Evolutionary conservation across 1,140 invertebrate species (phyloP), one percentile per base, ranked within the genome.

Genomic region (Acyrthosiphon pisum): DNA sequence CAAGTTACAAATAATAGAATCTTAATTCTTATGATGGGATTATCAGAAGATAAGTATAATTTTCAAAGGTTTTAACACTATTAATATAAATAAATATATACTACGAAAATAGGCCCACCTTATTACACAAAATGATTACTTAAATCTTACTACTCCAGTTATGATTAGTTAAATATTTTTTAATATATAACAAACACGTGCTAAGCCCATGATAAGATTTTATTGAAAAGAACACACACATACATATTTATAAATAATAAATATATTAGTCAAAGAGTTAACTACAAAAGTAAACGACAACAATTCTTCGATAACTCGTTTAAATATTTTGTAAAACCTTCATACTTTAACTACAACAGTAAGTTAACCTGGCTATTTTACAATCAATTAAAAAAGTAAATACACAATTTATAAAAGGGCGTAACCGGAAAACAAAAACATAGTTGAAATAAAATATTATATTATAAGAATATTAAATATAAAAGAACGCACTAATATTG

Each of bases 401-500:
- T 23, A 53, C 41, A 53, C 22, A 86, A 44, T 26, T 14, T 46
- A 48, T n/a, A 48, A 87, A 48, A 50, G 87, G 48, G 48, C 87
- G 87, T 89, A 26, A 89, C 87, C 87, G 18, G 8, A 50, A 50
- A 89, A 88, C 23, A 20, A 53, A 53, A 53, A 53, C 22, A 6
- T n/a, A 20, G 87, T 68, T 30, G 20, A 94, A 87, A 93, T 50
- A 83, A 90, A 83, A 81, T 14, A 50, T 37, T 56, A 26, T 50
- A 8, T 35, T 35, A 23, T 37, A 53, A 37, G 1, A 53, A 89
- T n/a, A 37, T 35, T 23, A 11, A 89, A 53, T 53, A 89, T 14
- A 89, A 89, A 41, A 4, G 26, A 89, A 50, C 46, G 90, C 9
- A 76, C 56, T 44, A 87, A 89, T 93, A 86, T 93, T 93, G 90